These are phyloP conservation scores for Apantesis nais DNA, from an alignment of 2,888 invertebrate species.

Conservation along the genomic window DNA sequence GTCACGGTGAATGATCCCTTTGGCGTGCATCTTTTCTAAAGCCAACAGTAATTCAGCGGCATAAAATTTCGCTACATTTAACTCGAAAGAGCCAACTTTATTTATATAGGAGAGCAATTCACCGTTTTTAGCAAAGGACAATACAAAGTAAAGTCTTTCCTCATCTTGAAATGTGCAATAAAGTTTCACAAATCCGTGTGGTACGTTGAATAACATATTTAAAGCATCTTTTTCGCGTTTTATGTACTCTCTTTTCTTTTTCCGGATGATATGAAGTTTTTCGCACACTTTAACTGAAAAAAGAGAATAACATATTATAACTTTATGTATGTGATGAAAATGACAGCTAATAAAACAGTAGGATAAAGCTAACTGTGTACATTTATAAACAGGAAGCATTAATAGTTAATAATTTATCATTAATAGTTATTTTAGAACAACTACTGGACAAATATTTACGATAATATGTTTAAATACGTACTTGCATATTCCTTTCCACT, in stretches of 20 bases:
- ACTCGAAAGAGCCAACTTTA: slow-evolving; percentile 95
- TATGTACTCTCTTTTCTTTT: slow-evolving; percentile 97
- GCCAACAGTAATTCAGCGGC: slow-evolving; percentile 97
- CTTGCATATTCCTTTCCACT: slow-evolving; percentile 97
- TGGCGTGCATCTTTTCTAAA: slow-evolving; percentile 95
- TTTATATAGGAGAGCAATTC: slow-evolving; percentile 97
- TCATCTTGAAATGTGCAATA: slow-evolving; percentile 98
- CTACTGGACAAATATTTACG: background rate
- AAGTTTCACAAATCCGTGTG: slow-evolving; percentile 96
- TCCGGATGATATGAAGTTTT: slow-evolving; percentile 96
- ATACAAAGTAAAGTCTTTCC: slow-evolving; percentile 96
- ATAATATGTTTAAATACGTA: slow-evolving; percentile 83
- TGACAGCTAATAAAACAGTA: background rate
- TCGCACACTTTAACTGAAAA: slow-evolving; percentile 98
- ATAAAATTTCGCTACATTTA: slow-evolving; percentile 96
- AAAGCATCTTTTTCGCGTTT: slow-evolving; percentile 97
- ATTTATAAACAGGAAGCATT: background rate
- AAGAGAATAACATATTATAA: background rate
- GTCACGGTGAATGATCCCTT: slow-evolving; percentile 97
- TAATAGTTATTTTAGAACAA: background rate
- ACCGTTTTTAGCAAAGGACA: slow-evolving; percentile 97
- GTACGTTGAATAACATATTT: slow-evolving; percentile 91
- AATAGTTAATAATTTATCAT: too few species aligned
- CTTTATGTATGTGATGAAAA: background rate
- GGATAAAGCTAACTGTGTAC: background rate